Base-by-base conservation (phyloP, 2,797 vertebrate species). In the Xenentodon cancila region DNA sequence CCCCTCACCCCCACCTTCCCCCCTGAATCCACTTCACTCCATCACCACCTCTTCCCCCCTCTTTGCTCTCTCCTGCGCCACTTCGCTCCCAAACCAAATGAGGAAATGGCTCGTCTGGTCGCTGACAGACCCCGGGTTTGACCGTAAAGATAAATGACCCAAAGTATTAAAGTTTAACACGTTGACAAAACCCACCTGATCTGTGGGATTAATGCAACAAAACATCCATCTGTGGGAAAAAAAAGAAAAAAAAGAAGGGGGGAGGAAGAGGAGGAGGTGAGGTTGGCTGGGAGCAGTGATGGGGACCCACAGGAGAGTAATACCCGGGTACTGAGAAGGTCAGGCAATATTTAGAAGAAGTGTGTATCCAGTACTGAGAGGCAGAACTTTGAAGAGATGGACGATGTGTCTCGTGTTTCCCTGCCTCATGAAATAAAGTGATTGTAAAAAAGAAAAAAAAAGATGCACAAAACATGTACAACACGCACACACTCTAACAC, bases 61-160 rank as follows among this genome's bases (percentile, higher is more conserved):
- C 22, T 25, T 37, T 59, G 54, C 27, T 58, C 82, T 86, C 84
- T 86, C 64, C 79, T 84, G 85, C 73, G 40, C 86, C 87, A 89
- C 91, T 91, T 88, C 89, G 83, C 87, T 91, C 82, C 70, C 83
- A 91, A 90, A 90, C 75, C 88, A 88, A 91, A 92, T 87, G 93
- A 95, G 95, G 95, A 95, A 95, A 94, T 94, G 87, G 93, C 92
- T 92, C 82, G 93, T 94, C 94, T 94, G 94, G 89, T 86, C 61
- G 93, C 92, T 95, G 95, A 96, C 95, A 95, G 94, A 92, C 69
- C 56, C 76, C 73, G 77, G 86, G 89, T 88, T 88, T 79, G 88
- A 84, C 92, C 68, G 71, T 85, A 90, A 93, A 95, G 94, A 95
- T 94, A 94, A 94, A 95, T 92, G 93, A 93, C 89, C 87, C 86